phyloP scores from a whole-genome alignment of 2,113 vertebrate genomes.

The Hippoglossus stenolepis region DNA sequence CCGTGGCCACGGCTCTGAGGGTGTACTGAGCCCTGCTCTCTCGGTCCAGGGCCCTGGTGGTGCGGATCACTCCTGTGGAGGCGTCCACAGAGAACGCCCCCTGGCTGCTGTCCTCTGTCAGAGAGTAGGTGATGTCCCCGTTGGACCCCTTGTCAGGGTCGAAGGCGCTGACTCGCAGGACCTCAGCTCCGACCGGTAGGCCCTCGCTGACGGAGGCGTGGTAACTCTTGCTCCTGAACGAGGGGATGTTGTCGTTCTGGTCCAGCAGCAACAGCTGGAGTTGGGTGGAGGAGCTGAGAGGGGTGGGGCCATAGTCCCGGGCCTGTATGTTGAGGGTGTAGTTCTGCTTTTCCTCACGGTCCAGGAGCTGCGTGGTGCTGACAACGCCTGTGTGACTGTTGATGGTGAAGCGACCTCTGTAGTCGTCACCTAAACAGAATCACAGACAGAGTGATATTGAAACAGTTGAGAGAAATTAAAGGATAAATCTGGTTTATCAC shows the following conservation, averaged over 20 bases:
- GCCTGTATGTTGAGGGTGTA: conserved; percentile 88
- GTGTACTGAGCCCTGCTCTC: conserved; percentile 85
- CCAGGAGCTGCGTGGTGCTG: conserved; percentile 82
- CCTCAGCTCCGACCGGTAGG: conserved; percentile 76
- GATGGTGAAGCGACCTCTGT: conserved; percentile 84
- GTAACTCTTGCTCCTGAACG: conserved; percentile 84
- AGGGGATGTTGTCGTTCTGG: conserved; percentile 90
- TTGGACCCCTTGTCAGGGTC: conserved; percentile 88
- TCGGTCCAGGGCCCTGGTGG: conserved; percentile 82
- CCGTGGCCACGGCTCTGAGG: conserved; percentile 85
- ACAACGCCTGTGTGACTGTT: conserved; percentile 86
- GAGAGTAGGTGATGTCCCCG: conserved; percentile 85
- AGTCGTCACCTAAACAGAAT: conserved; percentile 82
- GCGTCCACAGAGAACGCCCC: conserved; percentile 85
- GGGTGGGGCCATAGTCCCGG: conserved; percentile 82
- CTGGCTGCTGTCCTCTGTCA: conserved; percentile 81
- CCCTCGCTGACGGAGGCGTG: conserved; percentile 86
- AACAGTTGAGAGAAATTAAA: no score
- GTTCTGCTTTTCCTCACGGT: conserved; percentile 86
- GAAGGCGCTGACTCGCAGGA: conserved; percentile 83
- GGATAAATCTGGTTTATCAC: no score
- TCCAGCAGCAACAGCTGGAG: conserved; percentile 87
- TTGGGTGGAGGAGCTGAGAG: conserved; percentile 79
- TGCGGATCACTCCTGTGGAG: conserved; percentile 79
- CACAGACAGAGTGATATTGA: no score